A percentile compares a stretch with the other conserved stretches of the same genome.
Evolutionary conservation across 1,140 invertebrate genomes (phyloP).

Genomic region (Harlomillsia oculata): DNA sequence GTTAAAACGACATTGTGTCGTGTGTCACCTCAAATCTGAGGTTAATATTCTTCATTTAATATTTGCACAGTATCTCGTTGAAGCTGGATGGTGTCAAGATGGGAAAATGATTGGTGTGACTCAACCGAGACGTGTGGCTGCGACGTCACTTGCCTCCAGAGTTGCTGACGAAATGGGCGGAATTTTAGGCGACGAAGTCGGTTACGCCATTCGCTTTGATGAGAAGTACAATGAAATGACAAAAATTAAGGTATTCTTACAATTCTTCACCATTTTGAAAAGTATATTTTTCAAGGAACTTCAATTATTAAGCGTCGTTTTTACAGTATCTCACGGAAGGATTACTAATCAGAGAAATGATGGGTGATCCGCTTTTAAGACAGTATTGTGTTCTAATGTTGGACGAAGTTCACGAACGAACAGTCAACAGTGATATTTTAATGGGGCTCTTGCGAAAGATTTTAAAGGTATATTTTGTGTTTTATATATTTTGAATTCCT

Average conservation of each 20-base stretch:
- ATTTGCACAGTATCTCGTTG: slow-evolving; percentile 64
- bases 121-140: slow-evolving; percentile 82
- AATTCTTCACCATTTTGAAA: not conserved
- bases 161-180: slow-evolving; percentile 82
- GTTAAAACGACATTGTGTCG: not conserved
- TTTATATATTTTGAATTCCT: too few relatives aligned
- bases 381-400: slow-evolving; percentile 84
- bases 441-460: slow-evolving; percentile 93
- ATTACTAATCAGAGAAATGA: slow-evolving; percentile 85
- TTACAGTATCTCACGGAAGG: slow-evolving; percentile 90
- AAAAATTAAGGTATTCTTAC: slow-evolving; percentile 64
- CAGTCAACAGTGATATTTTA: slow-evolving; percentile 83
- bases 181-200: slow-evolving; percentile 70
- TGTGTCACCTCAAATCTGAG: not conserved
- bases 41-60: not conserved
- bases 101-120: slow-evolving; percentile 73
- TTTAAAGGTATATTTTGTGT: slow-evolving; percentile 57
- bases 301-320: too few relatives aligned
- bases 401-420: slow-evolving; percentile 94
- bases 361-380: slow-evolving; percentile 81
- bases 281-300: slow-evolving; percentile 1
- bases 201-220: slow-evolving; percentile 88
- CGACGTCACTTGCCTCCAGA: slow-evolving; percentile 74
- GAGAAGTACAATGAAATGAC: slow-evolving; percentile 60
- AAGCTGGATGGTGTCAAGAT: slow-evolving; percentile 73